A percentile compares a stretch with the other conserved stretches of the same genome.
phyloP scores from a whole-genome alignment of 1,140 invertebrate genomes.

The Bicyclus anynana region DNA sequence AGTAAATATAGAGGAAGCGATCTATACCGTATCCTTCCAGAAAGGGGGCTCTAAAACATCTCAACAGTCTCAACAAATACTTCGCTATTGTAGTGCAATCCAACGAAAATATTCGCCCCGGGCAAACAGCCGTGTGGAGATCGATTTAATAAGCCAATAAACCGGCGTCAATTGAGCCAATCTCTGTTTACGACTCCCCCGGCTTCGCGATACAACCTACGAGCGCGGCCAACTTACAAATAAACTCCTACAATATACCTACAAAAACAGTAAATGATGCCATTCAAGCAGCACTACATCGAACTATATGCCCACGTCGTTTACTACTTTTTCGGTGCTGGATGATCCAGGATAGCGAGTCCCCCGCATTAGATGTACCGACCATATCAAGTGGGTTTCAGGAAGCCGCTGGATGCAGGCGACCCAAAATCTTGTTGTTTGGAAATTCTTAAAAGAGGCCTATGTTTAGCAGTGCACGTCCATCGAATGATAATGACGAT shows the following conservation, averaged over 20 bases:
- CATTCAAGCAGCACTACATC: neutral
- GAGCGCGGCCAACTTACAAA: neutral
- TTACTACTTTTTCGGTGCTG: too few relatives aligned
- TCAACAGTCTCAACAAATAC: conserved; percentile 4
- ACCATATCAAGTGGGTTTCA: too few relatives aligned
- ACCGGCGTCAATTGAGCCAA: conserved; percentile 57
- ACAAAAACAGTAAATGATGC: neutral
- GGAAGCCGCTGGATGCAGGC: too few relatives aligned
- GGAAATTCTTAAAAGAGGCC: too few relatives aligned
- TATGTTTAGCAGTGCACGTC: too few relatives aligned
- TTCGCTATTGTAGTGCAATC: conserved; percentile 16
- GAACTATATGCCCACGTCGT: neutral
- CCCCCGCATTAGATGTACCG: too few relatives aligned
- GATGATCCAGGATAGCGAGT: too few relatives aligned
- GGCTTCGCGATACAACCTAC: conserved; percentile 34
- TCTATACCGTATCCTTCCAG: too few relatives aligned
- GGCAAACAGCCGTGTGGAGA: conserved; percentile 42
- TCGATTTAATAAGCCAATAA: conserved; percentile 68
- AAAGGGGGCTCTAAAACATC: too few relatives aligned
- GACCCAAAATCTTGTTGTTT: too few relatives aligned
- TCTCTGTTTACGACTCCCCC: conserved; percentile 59
- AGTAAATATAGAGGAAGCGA: too few relatives aligned
- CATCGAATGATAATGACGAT: too few relatives aligned
- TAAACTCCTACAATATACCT: neutral
- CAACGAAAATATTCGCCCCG: conserved; percentile 23